Conservation (phyloP, 2,888 invertebrate species). For the Agriopis aurantiaria region DNA sequence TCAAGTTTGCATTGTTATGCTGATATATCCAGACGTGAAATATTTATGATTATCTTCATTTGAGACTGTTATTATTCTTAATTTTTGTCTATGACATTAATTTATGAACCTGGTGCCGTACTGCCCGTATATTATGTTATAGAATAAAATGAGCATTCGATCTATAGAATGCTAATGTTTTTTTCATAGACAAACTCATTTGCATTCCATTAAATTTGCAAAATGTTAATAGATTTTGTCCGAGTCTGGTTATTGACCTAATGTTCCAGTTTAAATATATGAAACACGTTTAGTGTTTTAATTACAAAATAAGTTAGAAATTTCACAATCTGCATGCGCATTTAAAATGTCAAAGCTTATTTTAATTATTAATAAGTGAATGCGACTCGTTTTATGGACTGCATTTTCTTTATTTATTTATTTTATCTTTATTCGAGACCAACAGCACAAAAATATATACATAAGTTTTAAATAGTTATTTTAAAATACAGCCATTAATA, state of each 20-base stretch:
- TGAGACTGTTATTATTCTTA: background rate
- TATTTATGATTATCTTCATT: constrained; percentile 1
- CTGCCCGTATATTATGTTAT: background rate
- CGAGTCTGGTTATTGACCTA: constrained; percentile 15
- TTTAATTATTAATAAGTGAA: too few relatives aligned
- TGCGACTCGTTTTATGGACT: too few relatives aligned
- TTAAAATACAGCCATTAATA: too few relatives aligned
- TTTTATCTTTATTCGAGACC: too few relatives aligned
- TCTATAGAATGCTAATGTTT: constrained; percentile 2
- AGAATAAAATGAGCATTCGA: background rate
- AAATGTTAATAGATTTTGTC: background rate
- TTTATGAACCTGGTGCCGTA: constrained; percentile 6
- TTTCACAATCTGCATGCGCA: background rate
- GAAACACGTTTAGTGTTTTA: background rate
- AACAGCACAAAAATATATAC: too few relatives aligned
- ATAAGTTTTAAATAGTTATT: too few relatives aligned
- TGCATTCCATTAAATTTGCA: background rate
- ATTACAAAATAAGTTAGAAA: background rate
- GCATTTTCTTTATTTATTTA: too few relatives aligned
- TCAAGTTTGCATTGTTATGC: constrained; percentile 3
- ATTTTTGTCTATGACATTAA: background rate
- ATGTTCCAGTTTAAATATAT: constrained; percentile 4
- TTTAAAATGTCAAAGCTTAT: background rate
- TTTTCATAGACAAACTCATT: constrained; percentile 3
- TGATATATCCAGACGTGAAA: background rate